Evolutionary conservation across 2,797 vertebrate genomes (phyloP).

Genomic region (Columba guinea): DNA sequence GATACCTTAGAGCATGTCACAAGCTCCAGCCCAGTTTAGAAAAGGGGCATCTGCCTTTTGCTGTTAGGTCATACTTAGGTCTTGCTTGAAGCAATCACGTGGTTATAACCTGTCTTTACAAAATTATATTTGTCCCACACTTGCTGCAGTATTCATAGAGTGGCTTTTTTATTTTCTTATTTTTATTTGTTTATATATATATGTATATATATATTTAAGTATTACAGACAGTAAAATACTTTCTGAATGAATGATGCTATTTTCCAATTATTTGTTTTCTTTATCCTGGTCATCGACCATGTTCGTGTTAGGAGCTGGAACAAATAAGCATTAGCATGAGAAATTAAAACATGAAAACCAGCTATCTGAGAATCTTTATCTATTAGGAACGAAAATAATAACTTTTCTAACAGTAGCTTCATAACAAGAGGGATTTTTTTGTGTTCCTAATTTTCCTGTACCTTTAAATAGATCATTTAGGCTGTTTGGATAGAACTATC

Average conservation of each 20-base stretch:
- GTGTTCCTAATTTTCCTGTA: neutral
- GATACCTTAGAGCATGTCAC: neutral
- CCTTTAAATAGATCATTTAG: neutral
- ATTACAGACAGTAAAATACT: neutral
- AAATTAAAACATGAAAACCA: neutral
- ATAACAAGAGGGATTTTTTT: neutral
- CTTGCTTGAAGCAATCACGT: neutral
- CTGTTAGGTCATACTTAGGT: neutral
- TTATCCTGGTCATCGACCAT: neutral
- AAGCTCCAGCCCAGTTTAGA: neutral
- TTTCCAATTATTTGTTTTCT: neutral
- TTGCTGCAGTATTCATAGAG: neutral
- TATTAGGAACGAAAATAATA: neutral
- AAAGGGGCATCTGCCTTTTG: neutral
- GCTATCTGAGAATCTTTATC: neutral
- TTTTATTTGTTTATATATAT: too few relatives aligned
- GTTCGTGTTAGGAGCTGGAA: neutral
- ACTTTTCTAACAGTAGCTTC: neutral
- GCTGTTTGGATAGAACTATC: neutral
- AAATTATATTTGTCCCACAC: neutral
- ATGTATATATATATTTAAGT: too few relatives aligned
- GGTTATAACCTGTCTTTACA: neutral
- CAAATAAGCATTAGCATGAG: neutral
- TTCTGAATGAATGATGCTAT: neutral
- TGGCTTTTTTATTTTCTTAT: neutral